A percentile compares a stretch with the other conserved stretches of the same genome.
phyloP scores from a whole-genome alignment of 2,888 invertebrate species.

The Ceramica pisi region DNA sequence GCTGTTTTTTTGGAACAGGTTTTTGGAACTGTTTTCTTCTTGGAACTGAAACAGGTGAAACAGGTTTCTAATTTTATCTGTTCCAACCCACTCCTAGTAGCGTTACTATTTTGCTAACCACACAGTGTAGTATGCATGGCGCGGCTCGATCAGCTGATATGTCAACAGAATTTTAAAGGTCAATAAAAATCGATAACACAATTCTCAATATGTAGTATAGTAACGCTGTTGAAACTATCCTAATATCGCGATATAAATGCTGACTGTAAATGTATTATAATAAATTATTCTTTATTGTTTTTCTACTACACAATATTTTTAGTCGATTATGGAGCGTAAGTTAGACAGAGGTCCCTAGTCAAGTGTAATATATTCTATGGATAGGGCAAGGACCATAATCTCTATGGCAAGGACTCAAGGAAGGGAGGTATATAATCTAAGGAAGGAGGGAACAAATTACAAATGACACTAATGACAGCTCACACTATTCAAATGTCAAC shows the following conservation, averaged over 20 bases:
- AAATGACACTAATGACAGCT: not conserved
- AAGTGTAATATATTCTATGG: constrained; percentile 4
- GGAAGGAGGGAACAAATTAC: too few relatives aligned
- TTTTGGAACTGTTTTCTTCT: too few relatives aligned
- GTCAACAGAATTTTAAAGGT: constrained; percentile 23
- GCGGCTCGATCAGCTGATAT: constrained; percentile 38
- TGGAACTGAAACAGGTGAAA: too few relatives aligned
- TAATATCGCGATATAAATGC: not conserved
- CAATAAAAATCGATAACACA: constrained; percentile 25
- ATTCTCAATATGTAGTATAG: not conserved
- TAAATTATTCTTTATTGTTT: not conserved
- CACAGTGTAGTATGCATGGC: constrained; percentile 6
- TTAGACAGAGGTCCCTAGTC: too few relatives aligned
- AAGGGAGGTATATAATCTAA: too few relatives aligned
- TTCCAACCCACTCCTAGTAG: too few relatives aligned
- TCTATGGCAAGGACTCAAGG: not conserved
- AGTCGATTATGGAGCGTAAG: constrained; percentile 14
- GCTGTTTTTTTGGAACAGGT: too few relatives aligned
- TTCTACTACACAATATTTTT: not conserved
- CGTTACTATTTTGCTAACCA: constrained; percentile 22
- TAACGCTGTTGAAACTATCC: not conserved
- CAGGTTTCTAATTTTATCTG: too few relatives aligned
- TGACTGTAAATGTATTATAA: not conserved
- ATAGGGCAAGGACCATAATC: too few relatives aligned
- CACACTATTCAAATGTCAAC: not conserved